These are phyloP conservation scores for Microtus pennsylvanicus DNA, from an alignment of 2,113 vertebrate genomes.

Conservation along the genomic window DNA sequence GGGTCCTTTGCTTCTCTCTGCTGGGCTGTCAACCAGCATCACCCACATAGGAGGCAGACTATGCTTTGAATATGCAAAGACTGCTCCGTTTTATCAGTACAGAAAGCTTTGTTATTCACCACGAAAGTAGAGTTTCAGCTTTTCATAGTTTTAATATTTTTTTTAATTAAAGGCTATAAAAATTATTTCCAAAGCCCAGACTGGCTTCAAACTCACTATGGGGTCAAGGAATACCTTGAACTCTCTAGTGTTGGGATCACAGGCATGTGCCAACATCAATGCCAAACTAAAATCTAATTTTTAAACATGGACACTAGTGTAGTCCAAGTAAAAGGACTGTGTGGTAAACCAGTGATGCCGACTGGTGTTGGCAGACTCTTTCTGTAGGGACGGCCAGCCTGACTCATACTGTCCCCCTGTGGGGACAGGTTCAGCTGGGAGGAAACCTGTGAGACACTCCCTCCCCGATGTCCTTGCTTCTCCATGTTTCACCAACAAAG, in stretches of 20 bases:
- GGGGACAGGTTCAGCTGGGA: neutral
- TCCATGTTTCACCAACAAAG: neutral
- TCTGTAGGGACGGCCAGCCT: neutral
- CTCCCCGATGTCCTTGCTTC: neutral
- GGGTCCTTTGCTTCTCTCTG: neutral
- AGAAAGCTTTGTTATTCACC: neutral
- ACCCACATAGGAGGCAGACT: neutral
- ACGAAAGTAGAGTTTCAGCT: neutral
- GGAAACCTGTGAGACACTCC: too few relatives aligned
- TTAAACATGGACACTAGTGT: neutral
- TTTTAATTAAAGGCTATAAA: neutral
- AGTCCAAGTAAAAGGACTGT: neutral
- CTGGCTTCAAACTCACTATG: neutral
- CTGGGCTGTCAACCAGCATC: neutral
- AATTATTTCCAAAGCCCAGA: neutral
- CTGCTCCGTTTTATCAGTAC: neutral
- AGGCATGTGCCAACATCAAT: neutral
- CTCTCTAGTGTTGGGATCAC: neutral
- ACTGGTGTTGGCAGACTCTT: too few relatives aligned
- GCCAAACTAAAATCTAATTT: neutral
- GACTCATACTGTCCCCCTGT: neutral
- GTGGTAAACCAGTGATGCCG: neutral
- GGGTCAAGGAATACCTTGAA: neutral
- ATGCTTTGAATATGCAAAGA: too few relatives aligned
- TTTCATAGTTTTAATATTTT: neutral